phyloP scores from a whole-genome alignment of 2,113 vertebrate genomes.

The Bolborhynchus lineola region DNA sequence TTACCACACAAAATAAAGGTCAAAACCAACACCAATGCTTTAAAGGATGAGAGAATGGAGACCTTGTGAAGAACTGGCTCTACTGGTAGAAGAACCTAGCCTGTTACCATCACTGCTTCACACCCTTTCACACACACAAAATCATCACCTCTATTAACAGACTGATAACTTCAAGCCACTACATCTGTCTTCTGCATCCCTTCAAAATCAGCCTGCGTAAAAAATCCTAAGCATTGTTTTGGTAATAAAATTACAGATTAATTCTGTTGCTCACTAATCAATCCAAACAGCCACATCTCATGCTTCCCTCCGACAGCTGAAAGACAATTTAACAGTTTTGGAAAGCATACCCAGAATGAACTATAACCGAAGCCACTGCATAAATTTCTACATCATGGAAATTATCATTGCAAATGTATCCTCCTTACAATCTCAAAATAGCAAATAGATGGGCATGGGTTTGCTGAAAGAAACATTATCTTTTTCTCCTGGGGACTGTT shows the following conservation, averaged over 20 bases:
- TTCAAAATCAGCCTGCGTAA: not conserved
- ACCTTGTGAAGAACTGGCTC: not conserved
- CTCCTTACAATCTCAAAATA: not conserved
- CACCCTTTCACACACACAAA: not conserved
- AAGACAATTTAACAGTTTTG: not conserved
- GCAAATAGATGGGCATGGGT: not conserved
- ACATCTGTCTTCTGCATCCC: not conserved
- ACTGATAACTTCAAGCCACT: not conserved
- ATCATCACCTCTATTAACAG: not conserved
- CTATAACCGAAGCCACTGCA: not conserved
- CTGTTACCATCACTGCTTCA: not conserved
- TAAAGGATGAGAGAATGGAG: not conserved
- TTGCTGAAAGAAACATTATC: not conserved
- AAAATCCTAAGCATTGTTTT: not conserved
- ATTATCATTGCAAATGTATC: not conserved
- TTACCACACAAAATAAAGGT: not conserved
- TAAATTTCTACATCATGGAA: not conserved
- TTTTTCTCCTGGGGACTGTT: not conserved
- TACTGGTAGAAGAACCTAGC: accelerated
- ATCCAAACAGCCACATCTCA: not conserved
- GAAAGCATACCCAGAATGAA: not conserved
- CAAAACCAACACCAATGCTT: not conserved
- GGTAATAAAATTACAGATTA: not conserved
- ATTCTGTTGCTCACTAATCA: not conserved
- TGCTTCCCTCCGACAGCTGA: not conserved